Evolutionary conservation across 2,113 vertebrate genomes (phyloP).

Genomic region (Sebastes fasciatus): DNA sequence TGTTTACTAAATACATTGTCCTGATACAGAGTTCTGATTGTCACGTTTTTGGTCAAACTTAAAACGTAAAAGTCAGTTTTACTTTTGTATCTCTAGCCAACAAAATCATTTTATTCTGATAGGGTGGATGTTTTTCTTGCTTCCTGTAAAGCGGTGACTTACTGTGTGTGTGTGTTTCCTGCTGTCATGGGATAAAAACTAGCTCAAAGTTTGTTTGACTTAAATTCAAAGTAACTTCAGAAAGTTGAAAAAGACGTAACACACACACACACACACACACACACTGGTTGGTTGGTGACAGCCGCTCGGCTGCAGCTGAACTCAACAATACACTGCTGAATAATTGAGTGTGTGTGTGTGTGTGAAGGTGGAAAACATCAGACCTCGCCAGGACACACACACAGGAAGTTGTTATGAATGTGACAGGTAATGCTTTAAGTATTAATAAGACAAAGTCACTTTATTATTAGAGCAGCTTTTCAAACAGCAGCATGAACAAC

Average conservation of each 20-base stretch:
- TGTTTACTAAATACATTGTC: no score
- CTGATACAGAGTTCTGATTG: no score
- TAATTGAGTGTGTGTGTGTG: slow-evolving; percentile 52
- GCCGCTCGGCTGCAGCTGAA: slow-evolving; percentile 38
- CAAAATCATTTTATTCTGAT: no score
- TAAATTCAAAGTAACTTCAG: slow-evolving; percentile 12
- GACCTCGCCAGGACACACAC: slow-evolving; percentile 23
- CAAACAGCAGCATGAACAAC: no score
- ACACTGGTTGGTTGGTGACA: slow-evolving; percentile 13
- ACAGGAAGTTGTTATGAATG: neutral
- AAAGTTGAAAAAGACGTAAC: neutral
- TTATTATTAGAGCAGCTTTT: no score
- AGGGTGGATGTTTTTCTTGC: no score
- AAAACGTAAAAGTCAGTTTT: no score
- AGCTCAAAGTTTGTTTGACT: neutral
- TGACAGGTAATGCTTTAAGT: no score
- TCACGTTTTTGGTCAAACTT: no score
- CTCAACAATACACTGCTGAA: slow-evolving; percentile 55
- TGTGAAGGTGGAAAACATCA: slow-evolving; percentile 54
- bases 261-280: slow-evolving; percentile 1
- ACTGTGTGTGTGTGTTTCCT: neutral
- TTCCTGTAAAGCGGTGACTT: no score
- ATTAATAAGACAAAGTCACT: no score
- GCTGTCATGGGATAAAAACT: neutral
- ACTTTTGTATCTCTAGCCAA: no score